Base-by-base conservation (phyloP, 2,888 invertebrate genomes). In the Cheilosia soror region DNA sequence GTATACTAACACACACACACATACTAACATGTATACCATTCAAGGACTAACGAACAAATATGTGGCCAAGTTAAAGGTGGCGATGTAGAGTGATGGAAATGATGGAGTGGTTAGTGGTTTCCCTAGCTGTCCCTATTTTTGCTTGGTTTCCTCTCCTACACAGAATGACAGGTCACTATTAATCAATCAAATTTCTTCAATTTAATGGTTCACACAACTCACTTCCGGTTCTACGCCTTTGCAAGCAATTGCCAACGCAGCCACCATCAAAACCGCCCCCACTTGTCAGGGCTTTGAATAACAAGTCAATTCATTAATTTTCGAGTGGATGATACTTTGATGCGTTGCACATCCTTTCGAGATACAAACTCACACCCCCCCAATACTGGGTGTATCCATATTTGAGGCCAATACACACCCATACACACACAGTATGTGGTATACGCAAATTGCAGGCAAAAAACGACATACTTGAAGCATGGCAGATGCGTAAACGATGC, bases 271-370 rank as follows among this genome's bases (percentile, higher is more conserved):
- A 42, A 31, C 31, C 42, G 6, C 29, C 42, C 40, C 66, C 77
- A 13, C 62, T 73, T 58, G 44, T 63, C 83, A 62, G 69, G 83
- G 75, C 76, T 80, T 80, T 84, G 84, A 80, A 84, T 80, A 84
- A 80, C 84, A 84, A 84, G 84, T 84, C 84, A 84, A 84, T 84
- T 84, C 84, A 84, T 84, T 84, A 80, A 84, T 84, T 84, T 76
- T 80, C 75, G 60, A 84, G 84, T 84, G 80, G 71, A 76, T 84
- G 80, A 84, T 84, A 84, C 75, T 84, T 76, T 76, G 75, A 80
- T 80, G 75, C 80, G 69, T 60, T 84, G 84, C 80, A 80, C 71
- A 78, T 83, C 83, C 73, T 65, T 65, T 69, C 78, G 68, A 20
- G 44, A 15, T 51, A 57, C 72, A 44, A 63, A 25, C 49, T 5